These are phyloP conservation scores for Ceratotherium simum DNA, from an alignment of 2,113 vertebrate genomes.

Conservation along the genomic window DNA sequence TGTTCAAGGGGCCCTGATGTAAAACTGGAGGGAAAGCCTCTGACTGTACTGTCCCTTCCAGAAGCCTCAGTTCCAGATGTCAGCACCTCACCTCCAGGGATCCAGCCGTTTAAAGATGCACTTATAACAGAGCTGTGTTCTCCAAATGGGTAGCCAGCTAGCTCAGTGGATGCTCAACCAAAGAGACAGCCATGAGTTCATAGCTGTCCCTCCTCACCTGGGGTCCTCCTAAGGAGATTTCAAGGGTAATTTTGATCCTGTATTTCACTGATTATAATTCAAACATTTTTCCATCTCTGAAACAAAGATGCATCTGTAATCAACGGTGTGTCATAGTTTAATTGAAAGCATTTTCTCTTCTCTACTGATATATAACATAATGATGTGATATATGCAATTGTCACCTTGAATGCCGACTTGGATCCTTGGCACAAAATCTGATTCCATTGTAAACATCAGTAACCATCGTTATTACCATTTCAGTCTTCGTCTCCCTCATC, in stretches of 20 bases:
- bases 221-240: not conserved
- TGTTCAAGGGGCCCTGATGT: not conserved
- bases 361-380: not conserved
- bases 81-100: not conserved
- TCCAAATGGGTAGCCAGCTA: not conserved
- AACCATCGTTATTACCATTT: not conserved
- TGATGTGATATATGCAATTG: too few relatives aligned
- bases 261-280: not conserved
- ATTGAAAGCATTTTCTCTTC: not conserved
- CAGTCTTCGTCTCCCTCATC: fast-evolving
- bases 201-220: not conserved
- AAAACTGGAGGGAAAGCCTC: not conserved
- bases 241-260: too few relatives aligned
- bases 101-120: not conserved
- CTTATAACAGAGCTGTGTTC: not conserved
- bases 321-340: not conserved
- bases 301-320: not conserved
- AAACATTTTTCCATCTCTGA: not conserved
- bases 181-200: not conserved
- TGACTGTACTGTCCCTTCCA: not conserved
- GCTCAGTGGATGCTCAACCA: not conserved
- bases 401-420: not conserved
- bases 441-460: not conserved
- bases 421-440: not conserved
- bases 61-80: not conserved